These are phyloP conservation scores for Lordiphosa fenestrarum DNA, from an alignment of 2,888 invertebrate genomes.

Conservation along the genomic window DNA sequence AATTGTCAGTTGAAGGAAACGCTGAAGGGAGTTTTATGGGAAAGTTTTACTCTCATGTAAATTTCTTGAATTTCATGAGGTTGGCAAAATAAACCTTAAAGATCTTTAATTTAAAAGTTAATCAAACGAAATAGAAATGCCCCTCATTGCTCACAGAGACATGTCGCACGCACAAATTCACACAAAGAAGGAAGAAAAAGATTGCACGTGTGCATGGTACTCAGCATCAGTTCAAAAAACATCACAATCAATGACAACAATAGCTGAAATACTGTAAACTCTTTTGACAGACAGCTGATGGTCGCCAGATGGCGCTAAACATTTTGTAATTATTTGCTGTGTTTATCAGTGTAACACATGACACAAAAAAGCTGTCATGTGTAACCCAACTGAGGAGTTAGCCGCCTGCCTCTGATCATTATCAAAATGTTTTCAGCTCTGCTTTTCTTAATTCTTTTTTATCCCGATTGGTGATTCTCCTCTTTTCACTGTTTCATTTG, in stretches of 20 bases:
- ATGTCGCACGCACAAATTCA: slow-evolving; percentile 6
- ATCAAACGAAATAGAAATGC: not conserved
- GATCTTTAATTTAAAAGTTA: not conserved
- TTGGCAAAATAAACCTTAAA: slow-evolving; percentile 7
- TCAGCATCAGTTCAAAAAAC: not conserved
- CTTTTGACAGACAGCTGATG: slow-evolving; percentile 6
- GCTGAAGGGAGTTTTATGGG: slow-evolving; percentile 65
- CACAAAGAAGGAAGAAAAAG: not conserved
- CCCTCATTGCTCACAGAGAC: not conserved
- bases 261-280: not conserved
- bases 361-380: slow-evolving; percentile 13
- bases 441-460: slow-evolving; percentile 1
- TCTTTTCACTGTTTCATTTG: slow-evolving; percentile 24
- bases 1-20: slow-evolving; percentile 56
- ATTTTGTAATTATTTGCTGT: slow-evolving; percentile 27
- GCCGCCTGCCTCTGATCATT: slow-evolving; percentile 35
- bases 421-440: slow-evolving; percentile 33
- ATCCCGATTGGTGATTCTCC: not conserved
- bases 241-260: not conserved
- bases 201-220: not conserved
- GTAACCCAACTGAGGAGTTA: slow-evolving; percentile 25
- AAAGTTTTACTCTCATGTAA: slow-evolving; percentile 39
- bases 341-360: slow-evolving; percentile 37
- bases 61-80: slow-evolving; percentile 46
- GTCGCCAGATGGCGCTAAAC: slow-evolving; percentile 32